Base-by-base conservation (phyloP, 1,140 invertebrate species). In the Olivierus martensii region DNA sequence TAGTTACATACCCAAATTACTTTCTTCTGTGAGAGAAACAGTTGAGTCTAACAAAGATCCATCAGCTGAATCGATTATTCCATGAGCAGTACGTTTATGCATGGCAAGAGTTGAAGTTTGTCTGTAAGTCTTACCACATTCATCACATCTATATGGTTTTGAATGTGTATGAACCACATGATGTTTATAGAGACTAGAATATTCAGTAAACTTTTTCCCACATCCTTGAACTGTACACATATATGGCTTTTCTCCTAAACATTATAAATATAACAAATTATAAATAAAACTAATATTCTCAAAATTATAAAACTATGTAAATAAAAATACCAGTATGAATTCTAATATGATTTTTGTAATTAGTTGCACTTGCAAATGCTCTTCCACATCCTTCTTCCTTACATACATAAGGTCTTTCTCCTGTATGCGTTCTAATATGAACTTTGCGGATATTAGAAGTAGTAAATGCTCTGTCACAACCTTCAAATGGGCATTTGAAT, bases 391-490 rank as follows among this genome's bases (percentile, higher is more conserved):
- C 69, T 43, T 67, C 65, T 43, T 65, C 64, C 28, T 63, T 57
- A 61, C 69, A 72, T 3, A 65, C 60, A 57, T 71, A 72, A 14
- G 68, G 70, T 18, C 79, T 39, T 72, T 81, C 68, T 12, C 67
- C 68, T 4, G 68, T 71, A 55, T 71, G 70, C 7, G 69, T 70
- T 41, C 70, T 50, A 41, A 73, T 71, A 48, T 74, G 71, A 19
- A 81, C 79, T 69, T 82, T 82, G 28, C 79, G 69, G 38, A 81
- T 82, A 61, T 83, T 82, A n/a, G 79, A 81, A 6, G 80, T 82
- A 1, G 80, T 82, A 61, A 83, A 84, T 3, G 79, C 77, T 58
- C 78, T 70, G 19, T 75, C 75, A 66, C 81, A 84, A 19, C 76
- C 77, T 46, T 74, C 73, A 63, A 68, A 72, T 12, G 70, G 67